Percentiles rank a stretch among this genome's conserved stretches.
phyloP scores from a whole-genome alignment of 2,113 vertebrate species.

The Nothocercus julius region DNA sequence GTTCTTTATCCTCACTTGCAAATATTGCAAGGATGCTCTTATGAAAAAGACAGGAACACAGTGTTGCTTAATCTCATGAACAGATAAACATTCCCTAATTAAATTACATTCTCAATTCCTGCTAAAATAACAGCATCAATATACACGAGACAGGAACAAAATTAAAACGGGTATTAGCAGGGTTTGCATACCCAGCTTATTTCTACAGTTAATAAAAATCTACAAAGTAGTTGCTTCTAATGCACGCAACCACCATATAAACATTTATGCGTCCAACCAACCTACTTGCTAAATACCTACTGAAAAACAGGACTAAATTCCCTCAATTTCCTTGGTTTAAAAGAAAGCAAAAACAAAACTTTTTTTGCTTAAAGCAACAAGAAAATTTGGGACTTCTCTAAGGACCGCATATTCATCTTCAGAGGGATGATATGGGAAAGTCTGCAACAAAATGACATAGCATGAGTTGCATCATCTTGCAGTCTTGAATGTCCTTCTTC shows the following conservation, averaged over 20 bases:
- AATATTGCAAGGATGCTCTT: neutral
- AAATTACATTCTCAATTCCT: neutral
- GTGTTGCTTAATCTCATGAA: neutral
- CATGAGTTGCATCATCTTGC: constrained; percentile 55
- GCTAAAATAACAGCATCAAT: neutral
- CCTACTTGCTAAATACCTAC: neutral
- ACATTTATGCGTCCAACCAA: neutral
- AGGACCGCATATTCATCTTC: neutral
- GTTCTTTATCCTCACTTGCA: neutral
- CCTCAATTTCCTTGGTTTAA: neutral
- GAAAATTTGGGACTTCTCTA: neutral
- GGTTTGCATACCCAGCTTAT: neutral
- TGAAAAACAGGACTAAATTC: neutral
- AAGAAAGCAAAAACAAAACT: neutral
- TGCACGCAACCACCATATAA: neutral
- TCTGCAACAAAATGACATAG: constrained; percentile 55
- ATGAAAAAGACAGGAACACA: neutral
- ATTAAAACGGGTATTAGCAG: neutral
- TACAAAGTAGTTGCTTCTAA: neutral
- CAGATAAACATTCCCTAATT: neutral
- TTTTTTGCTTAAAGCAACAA: neutral
- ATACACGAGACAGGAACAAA: neutral
- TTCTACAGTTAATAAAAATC: neutral
- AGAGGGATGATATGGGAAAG: neutral
- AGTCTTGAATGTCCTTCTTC: constrained; percentile 8